These are phyloP conservation scores for Leptinotarsa juncta DNA, from an alignment of 2,888 invertebrate genomes.

Conservation along the genomic window DNA sequence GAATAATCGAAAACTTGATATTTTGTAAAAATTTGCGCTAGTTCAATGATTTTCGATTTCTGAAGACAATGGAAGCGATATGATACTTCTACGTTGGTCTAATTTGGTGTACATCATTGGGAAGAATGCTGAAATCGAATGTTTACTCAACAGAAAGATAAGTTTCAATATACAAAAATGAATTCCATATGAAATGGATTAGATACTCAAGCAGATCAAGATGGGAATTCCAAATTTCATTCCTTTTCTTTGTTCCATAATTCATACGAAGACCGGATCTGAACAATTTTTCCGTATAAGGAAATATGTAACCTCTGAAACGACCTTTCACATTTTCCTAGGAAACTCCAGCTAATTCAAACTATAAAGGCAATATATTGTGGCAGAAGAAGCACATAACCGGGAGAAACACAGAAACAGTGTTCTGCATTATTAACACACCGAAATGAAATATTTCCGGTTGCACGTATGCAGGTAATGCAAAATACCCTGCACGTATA, in stretches of 20 bases:
- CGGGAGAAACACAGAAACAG: slow-evolving; percentile 31
- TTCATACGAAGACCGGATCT: background rate
- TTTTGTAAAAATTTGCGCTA: too few species aligned
- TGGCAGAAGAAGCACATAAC: slow-evolving; percentile 36
- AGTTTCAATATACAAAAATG: background rate
- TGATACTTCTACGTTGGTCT: too few species aligned
- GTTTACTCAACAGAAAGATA: too few species aligned
- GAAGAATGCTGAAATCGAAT: too few species aligned
- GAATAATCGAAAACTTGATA: too few species aligned
- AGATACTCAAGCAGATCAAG: background rate
- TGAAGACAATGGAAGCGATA: too few species aligned
- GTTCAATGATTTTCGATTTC: too few species aligned
- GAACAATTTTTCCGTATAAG: background rate
- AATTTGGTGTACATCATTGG: too few species aligned
- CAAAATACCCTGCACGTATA: slow-evolving; percentile 31
- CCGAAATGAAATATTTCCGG: slow-evolving; percentile 45
- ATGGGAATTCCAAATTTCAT: background rate
- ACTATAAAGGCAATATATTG: slow-evolving; percentile 43
- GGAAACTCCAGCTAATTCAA: slow-evolving; percentile 40
- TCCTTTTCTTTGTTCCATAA: background rate
- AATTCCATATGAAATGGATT: background rate
- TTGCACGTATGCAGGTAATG: slow-evolving; percentile 42
- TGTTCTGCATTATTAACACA: slow-evolving; percentile 47
- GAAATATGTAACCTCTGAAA: slow-evolving; percentile 18
- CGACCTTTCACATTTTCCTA: slow-evolving; percentile 14